These are phyloP conservation scores for Eupsittula cactorum DNA, from an alignment of 2,113 vertebrate genomes.

Conservation along the genomic window DNA sequence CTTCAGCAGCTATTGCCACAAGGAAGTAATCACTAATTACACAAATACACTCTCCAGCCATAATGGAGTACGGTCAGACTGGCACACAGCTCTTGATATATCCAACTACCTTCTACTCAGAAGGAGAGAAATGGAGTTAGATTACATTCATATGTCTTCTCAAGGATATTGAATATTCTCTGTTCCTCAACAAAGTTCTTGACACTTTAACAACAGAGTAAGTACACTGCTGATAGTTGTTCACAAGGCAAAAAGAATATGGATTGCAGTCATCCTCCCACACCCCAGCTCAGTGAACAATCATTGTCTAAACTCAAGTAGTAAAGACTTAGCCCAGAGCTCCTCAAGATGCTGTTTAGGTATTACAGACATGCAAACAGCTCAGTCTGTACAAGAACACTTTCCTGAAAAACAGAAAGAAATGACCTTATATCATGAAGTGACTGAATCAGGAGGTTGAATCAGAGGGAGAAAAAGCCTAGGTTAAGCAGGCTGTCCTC, in stretches of 20 bases:
- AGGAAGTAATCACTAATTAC: conserved; percentile 18
- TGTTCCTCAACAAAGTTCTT: background rate
- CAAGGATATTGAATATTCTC: background rate
- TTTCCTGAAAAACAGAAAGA: background rate
- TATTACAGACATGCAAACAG: background rate
- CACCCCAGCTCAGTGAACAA: background rate
- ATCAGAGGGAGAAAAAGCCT: background rate
- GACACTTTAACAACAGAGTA: background rate
- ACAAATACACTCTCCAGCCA: background rate
- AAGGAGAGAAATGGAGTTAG: background rate
- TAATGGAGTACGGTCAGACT: background rate
- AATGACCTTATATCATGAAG: background rate
- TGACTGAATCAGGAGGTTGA: background rate
- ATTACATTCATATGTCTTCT: background rate
- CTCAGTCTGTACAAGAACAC: background rate
- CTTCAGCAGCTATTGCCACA: conserved; percentile 3
- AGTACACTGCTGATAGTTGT: background rate
- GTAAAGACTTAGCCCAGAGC: background rate
- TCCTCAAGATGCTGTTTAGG: background rate
- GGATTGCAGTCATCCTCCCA: background rate
- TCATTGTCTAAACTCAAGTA: background rate
- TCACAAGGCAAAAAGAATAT: background rate
- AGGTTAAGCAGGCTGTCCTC: background rate
- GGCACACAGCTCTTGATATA: background rate
- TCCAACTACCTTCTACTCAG: background rate